These are phyloP conservation scores for Lagocephalus sceleratus DNA, from an alignment of 2,797 vertebrate genomes.

Conservation along the genomic window DNA sequence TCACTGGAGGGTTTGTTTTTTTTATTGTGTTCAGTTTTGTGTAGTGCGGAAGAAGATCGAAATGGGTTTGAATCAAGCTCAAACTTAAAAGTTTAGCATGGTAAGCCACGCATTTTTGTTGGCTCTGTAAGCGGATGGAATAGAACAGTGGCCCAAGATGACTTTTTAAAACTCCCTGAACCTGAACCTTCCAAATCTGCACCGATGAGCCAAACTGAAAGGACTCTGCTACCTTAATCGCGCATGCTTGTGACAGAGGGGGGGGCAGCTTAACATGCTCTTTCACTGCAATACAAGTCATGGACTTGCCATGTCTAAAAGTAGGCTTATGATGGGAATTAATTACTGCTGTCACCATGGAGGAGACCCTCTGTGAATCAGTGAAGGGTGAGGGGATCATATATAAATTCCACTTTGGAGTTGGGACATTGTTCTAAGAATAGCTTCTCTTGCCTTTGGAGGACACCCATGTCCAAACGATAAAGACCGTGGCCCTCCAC, in stretches of 20 bases:
- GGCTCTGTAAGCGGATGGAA: too few relatives aligned
- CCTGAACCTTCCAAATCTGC: conserved; percentile 28
- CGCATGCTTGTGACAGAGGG: conserved; percentile 49
- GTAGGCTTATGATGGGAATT: conserved; percentile 45
- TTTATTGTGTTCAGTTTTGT: background rate
- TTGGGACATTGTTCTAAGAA: conserved; percentile 51
- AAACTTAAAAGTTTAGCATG: background rate
- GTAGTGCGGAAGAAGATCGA: background rate
- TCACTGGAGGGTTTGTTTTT: conserved; percentile 9
- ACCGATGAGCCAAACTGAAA: conserved; percentile 12
- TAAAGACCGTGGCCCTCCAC: conserved; percentile 32
- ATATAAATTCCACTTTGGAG: conserved; percentile 41
- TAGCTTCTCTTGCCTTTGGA: conserved; percentile 28
- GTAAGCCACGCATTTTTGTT: too few relatives aligned
- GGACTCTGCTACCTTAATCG: conserved; percentile 10
- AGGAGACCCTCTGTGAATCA: conserved; percentile 48
- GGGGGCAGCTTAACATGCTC: conserved; percentile 29
- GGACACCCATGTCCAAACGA: conserved; percentile 8
- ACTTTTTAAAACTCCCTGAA: too few relatives aligned
- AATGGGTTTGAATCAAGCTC: background rate
- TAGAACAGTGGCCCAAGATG: background rate
- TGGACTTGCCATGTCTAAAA: conserved; percentile 47
- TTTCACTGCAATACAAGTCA: conserved; percentile 25
- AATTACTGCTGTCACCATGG: conserved; percentile 59
- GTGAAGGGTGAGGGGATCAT: conserved; percentile 43